Evolutionary conservation across 1,140 invertebrate genomes (phyloP), one percentile per base, ranked within the genome.

Genomic region (Muscidifurax raptorellus): DNA sequence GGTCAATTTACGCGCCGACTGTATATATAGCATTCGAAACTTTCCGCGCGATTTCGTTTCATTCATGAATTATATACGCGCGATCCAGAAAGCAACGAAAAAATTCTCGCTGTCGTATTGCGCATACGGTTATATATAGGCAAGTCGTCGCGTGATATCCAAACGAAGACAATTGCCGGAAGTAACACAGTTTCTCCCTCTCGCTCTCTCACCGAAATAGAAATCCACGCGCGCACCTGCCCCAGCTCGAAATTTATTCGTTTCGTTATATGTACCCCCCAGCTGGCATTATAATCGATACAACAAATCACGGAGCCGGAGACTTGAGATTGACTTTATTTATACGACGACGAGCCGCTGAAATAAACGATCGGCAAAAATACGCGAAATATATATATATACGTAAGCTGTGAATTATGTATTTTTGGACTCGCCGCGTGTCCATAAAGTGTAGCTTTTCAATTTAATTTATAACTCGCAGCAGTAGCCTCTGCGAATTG

Each of bases 91-190:
- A 47, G 44, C 44, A 13, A 47, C n/a, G 4, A 47, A 47, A 15
- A 47, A 47, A 47, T 15, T 47, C 13, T 40, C 36, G 7, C 0
- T 32, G 2, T 2, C 32, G 32, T 5, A 10, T 44, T 4, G 12
- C 15, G 44, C 7, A n/a, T 59, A 59, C 52, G n/a, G n/a, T 59
- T 59, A 59, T 4, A 59, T 22, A 22, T 1, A 1, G 13, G 47
- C 15, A 22, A 3, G 40, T 44, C 12, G 44, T 47, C 22, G 52
- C 22, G 18, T n/a, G 52, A 59, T 59, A 59, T 59, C 52, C 52
- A 52, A 52, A 52, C n/a, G 25, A 27, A 82, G 59, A 83, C 81
- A 83, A 83, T 77, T 77, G 74, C 52, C 81, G 74, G 81, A 76
- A 83, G 74, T 83, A 32, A 15, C 36, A 44, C 76, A 28, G 36